Conservation (phyloP, 2,888 invertebrate genomes). For the Drosophila pseudotalamancana region DNA sequence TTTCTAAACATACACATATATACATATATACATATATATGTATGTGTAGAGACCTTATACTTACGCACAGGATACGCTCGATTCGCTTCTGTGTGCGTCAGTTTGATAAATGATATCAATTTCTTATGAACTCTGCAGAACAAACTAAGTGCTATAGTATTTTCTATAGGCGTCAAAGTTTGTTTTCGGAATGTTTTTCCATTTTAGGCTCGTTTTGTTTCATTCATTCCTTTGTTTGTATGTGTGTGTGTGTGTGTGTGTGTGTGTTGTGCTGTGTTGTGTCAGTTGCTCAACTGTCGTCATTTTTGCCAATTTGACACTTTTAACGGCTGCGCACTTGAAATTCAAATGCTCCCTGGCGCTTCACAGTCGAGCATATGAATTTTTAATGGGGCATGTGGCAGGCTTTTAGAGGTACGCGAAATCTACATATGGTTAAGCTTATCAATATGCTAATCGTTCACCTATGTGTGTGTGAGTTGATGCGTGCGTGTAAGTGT, state of each 20-base stretch:
- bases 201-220: constrained; percentile 22
- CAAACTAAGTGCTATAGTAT: constrained; percentile 16
- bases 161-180: constrained; percentile 58
- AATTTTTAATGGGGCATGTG: constrained; percentile 71
- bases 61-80: constrained; percentile 41
- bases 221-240: constrained; percentile 13
- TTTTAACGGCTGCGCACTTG: constrained; percentile 73
- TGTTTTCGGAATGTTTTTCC: constrained; percentile 34
- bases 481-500: background rate
- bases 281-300: constrained; percentile 32
- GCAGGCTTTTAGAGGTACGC: constrained; percentile 54
- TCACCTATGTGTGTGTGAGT: constrained; percentile 9
- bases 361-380: constrained; percentile 70
- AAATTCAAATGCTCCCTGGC: constrained; percentile 65
- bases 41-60: too few species aligned
- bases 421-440: constrained; percentile 53
- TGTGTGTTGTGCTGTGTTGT: constrained; percentile 27
- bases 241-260: constrained; percentile 20
- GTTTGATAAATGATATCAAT: constrained; percentile 77
- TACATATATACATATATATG: background rate
- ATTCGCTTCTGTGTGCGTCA: constrained; percentile 57
- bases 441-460: constrained; percentile 70
- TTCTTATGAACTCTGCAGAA: constrained; percentile 65
- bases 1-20: constrained; percentile 38
- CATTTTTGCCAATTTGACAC: constrained; percentile 76